Evolutionary conservation across 2,888 invertebrate species (phyloP), one percentile per base, ranked within the genome.

Genomic region (Cyclophora punctaria): DNA sequence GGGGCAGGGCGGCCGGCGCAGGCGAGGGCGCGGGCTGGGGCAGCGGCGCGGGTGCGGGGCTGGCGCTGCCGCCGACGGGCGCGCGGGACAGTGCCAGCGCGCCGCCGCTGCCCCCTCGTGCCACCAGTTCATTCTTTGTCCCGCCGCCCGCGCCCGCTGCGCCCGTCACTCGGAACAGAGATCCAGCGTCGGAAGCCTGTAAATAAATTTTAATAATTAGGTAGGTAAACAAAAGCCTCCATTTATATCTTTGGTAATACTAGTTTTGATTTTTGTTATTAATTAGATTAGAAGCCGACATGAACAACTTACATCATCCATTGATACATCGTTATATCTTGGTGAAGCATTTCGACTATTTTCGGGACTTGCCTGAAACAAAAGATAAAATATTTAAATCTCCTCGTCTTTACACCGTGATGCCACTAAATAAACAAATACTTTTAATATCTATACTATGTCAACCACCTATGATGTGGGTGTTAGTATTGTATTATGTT

Each of bases 1-100:
- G 91, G 57, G 92, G 91, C 65, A 92, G 85, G 62, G 91, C 90
- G 67, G 93, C 92, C 66, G 93, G 92, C 69, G 93, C 93, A 65
- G 93, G 92, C 67, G 92, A 92, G 55, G 93, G 92, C 61, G 90
- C 90, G 60, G 93, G 93, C 64, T 91, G 91, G 62, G 91, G 91
- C 63, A 93, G 91, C 62, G 93, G 91, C 65, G 91, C 91, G 64
- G 92, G 91, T 71, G 91, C 91, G 56, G 91, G 91, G 66, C 91
- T 91, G 59, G 89, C 90, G 72, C 89, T 90, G 74, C 91, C 91
- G 60, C 91, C 90, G 64, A 87, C 87, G 35, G 89, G 89, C 59
- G 91, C 92, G 73, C 91, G 90, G 58, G 91, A 90, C 66, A 92
- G 76, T 34, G 92, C 91, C 58, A 90, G 79, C 68, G 92, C 90